phyloP scores from a whole-genome alignment of 2,113 vertebrate genomes.

The Strix uralensis region DNA sequence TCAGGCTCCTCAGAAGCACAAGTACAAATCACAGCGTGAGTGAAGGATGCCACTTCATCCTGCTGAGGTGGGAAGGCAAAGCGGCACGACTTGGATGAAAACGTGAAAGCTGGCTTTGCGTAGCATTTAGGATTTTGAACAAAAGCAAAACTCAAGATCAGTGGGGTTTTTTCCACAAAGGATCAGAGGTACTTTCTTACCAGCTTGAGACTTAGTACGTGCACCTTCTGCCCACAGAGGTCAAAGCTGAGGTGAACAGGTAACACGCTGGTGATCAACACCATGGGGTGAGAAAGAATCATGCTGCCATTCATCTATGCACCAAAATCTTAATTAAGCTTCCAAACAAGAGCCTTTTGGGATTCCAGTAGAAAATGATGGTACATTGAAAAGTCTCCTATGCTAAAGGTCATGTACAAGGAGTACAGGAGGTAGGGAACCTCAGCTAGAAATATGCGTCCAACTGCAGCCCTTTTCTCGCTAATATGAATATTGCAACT shows the following conservation, averaged over 20 bases:
- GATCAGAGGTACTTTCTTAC: background rate
- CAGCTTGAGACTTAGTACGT: background rate
- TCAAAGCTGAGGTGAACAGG: background rate
- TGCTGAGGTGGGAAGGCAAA: background rate
- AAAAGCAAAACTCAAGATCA: background rate
- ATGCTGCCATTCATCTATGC: background rate
- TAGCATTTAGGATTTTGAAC: background rate
- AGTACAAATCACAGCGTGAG: background rate
- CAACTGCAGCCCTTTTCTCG: background rate
- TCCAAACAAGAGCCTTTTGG: background rate
- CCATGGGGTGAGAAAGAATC: background rate
- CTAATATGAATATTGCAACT: background rate
- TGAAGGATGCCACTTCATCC: background rate
- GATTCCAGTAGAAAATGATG: background rate
- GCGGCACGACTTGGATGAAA: background rate
- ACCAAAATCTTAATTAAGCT: background rate
- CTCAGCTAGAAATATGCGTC: background rate
- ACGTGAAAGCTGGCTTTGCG: accelerated
- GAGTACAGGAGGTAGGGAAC: background rate
- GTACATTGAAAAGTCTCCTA: background rate
- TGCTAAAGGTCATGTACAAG: background rate
- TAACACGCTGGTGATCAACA: accelerated
- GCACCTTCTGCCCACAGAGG: background rate
- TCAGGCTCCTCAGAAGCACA: background rate
- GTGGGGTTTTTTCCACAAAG: background rate